phyloP scores from a whole-genome alignment of 2,113 vertebrate species.

The Indicator maculatus region DNA sequence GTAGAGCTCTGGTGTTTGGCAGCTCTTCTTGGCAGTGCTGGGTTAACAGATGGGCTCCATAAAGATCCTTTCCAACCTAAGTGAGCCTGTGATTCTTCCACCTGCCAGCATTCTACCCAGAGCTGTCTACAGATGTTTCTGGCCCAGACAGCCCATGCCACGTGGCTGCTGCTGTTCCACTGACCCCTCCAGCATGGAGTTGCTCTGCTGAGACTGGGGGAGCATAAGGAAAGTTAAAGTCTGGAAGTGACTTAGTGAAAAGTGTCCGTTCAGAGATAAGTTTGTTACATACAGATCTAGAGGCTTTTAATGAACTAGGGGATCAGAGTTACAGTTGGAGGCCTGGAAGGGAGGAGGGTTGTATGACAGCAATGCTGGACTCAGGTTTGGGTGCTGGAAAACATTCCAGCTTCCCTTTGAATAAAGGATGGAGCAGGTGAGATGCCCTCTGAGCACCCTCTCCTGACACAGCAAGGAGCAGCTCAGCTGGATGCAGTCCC shows the following conservation, averaged over 20 bases:
- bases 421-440: not conserved
- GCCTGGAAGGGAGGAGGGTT: not conserved
- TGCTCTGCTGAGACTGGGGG: not conserved
- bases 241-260: not conserved
- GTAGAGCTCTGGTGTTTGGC: not conserved
- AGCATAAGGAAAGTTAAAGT: not conserved
- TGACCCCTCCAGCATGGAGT: accelerated
- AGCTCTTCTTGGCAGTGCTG: not conserved
- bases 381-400: not conserved
- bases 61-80: too few relatives aligned
- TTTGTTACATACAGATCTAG: not conserved
- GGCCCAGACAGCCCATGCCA: not conserved
- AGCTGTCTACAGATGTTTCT: not conserved
- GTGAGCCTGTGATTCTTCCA: too few relatives aligned
- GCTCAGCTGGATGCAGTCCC: not conserved
- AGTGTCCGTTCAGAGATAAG: not conserved
- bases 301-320: constrained; percentile 46
- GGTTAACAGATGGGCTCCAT: too few relatives aligned
- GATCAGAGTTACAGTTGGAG: constrained; percentile 34
- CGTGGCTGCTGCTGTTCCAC: not conserved
- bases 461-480: not conserved
- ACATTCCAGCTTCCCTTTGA: not conserved
- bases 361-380: not conserved
- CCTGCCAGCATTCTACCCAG: not conserved
- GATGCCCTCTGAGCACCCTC: not conserved